A percentile compares a stretch with the other conserved stretches of the same genome.
phyloP scores from a whole-genome alignment of 2,113 vertebrate genomes.

The Grantiella picta region DNA sequence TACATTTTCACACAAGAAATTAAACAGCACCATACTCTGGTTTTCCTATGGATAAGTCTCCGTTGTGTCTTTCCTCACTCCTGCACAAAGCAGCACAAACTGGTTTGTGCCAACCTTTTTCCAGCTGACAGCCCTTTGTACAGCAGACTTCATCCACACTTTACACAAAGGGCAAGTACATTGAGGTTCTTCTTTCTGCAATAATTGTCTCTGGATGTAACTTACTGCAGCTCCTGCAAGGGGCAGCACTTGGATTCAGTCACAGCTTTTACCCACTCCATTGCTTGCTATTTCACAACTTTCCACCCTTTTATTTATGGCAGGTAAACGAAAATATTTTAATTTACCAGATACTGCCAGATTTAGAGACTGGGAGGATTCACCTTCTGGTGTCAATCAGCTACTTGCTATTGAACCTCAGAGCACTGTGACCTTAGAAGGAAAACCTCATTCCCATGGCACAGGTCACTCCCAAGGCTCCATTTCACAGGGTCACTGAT shows the following conservation, averaged over 20 bases:
- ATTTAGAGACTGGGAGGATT: background rate
- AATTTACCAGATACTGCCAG: background rate
- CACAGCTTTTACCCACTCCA: background rate
- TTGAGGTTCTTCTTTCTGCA: background rate
- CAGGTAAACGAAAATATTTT: background rate
- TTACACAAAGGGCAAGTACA: background rate
- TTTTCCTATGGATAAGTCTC: background rate
- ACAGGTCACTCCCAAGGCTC: background rate
- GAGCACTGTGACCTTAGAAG: background rate
- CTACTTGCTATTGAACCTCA: background rate
- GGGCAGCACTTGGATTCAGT: background rate
- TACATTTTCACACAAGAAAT: background rate
- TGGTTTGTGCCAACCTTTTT: background rate
- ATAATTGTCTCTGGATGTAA: accelerated
- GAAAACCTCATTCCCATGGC: background rate
- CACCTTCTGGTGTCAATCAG: background rate
- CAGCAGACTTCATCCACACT: accelerated
- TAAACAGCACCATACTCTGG: background rate
- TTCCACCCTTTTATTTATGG: background rate
- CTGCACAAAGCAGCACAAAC: background rate
- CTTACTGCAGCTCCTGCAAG: background rate
- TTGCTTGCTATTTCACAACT: background rate
- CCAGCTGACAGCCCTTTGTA: background rate
- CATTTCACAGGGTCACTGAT: background rate
- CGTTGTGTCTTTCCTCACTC: background rate